A percentile compares a stretch with the other conserved stretches of the same genome.
phyloP scores from a whole-genome alignment of 2,888 invertebrate genomes.

The Pollenia angustigena region DNA sequence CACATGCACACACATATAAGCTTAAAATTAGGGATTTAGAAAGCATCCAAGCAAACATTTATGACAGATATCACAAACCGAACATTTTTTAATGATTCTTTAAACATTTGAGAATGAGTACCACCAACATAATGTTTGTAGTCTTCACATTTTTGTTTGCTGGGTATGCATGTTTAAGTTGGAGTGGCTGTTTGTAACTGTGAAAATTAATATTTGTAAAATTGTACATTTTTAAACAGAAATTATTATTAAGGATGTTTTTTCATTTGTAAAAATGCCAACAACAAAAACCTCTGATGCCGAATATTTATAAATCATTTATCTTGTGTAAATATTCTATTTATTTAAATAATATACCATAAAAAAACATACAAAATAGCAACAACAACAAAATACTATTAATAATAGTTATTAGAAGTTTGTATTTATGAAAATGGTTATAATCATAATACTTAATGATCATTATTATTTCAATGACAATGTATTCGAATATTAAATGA shows the following conservation, averaged over 20 bases:
- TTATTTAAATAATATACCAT: slow-evolving; percentile 25
- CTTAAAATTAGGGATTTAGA: slow-evolving; percentile 1
- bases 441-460: slow-evolving; percentile 37
- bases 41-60: background rate
- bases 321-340: slow-evolving; percentile 1
- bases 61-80: no score
- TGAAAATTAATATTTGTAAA: slow-evolving; percentile 24
- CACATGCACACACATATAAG: background rate
- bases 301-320: slow-evolving; percentile 43
- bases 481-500: slow-evolving; percentile 55
- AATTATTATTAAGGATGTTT: slow-evolving; percentile 39
- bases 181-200: slow-evolving; percentile 17
- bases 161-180: background rate
- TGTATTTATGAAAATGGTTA: slow-evolving; percentile 32
- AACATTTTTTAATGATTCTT: no score
- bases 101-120: no score
- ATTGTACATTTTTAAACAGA: slow-evolving; percentile 43
- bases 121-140: no score
- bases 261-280: slow-evolving; percentile 43
- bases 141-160: background rate
- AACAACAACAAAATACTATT: slow-evolving; percentile 32
- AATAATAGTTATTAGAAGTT: slow-evolving; percentile 47
- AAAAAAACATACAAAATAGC: background rate
- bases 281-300: slow-evolving; percentile 17
- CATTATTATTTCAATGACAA: slow-evolving; percentile 53